Evolutionary conservation across 2,888 invertebrate species (phyloP).

Genomic region (Phengaris alcon): DNA sequence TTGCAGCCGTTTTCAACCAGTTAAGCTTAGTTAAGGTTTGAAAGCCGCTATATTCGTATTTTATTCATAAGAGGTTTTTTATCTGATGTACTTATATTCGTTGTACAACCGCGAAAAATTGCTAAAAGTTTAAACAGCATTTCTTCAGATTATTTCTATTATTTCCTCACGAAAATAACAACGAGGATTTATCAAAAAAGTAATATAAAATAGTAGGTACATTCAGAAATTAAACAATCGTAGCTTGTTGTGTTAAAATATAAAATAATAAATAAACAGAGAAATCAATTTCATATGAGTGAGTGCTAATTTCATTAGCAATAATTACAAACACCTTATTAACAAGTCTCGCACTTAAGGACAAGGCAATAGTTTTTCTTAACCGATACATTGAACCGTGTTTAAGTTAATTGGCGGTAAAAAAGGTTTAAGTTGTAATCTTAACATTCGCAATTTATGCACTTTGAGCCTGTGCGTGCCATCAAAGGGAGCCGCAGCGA

Average conservation of each 20-base stretch:
- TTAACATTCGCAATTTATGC: conserved; percentile 38
- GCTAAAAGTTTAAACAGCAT: no score
- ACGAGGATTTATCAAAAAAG: neutral
- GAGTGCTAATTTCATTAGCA: conserved; percentile 5
- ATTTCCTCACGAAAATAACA: no score
- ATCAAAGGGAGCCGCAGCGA: conserved; percentile 42
- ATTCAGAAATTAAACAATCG: neutral
- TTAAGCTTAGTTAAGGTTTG: no score
- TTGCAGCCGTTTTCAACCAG: no score
- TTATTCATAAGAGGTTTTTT: no score
- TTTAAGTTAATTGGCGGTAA: conserved; percentile 24
- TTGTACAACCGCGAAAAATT: no score
- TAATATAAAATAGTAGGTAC: neutral
- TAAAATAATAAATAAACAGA: neutral
- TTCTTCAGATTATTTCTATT: no score
- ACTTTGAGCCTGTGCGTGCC: conserved; percentile 37
- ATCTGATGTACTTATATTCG: no score
- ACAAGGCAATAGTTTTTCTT: conserved; percentile 12
- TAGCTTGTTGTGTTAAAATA: neutral
- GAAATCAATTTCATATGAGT: neutral
- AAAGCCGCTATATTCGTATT: no score
- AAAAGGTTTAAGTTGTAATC: conserved; percentile 29
- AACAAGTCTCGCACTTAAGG: conserved; percentile 8
- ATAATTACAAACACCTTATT: neutral
- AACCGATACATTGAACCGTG: conserved; percentile 7